phyloP scores from a whole-genome alignment of 2,113 vertebrate genomes.

The Planiliza haematocheilus region DNA sequence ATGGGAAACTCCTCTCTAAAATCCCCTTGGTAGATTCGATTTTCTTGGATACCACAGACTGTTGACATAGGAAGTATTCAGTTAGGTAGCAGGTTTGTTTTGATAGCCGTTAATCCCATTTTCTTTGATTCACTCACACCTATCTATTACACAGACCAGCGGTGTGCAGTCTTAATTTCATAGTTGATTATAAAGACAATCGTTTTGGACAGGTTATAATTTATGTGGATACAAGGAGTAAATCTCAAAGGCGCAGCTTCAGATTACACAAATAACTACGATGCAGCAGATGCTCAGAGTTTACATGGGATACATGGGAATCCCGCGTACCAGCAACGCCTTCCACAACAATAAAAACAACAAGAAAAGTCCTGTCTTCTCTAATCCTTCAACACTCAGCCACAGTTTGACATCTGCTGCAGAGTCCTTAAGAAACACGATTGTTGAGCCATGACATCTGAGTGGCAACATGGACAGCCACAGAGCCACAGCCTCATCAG shows the following conservation, averaged over 20 bases:
- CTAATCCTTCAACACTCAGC: slow-evolving; percentile 12
- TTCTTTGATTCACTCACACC: slow-evolving; percentile 21
- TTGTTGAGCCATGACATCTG: slow-evolving; percentile 49
- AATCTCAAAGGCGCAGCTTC: background rate
- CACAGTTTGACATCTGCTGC: slow-evolving; percentile 38
- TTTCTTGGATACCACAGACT: slow-evolving; percentile 27
- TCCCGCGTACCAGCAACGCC: background rate
- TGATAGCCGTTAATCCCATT: slow-evolving; percentile 24
- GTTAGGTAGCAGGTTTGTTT: slow-evolving; percentile 42
- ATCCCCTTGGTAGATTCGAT: slow-evolving; percentile 55
- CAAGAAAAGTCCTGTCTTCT: slow-evolving; percentile 13
- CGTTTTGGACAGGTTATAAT: background rate
- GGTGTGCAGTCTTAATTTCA: background rate
- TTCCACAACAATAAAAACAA: background rate
- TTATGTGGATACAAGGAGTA: slow-evolving; percentile 7
- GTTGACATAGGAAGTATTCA: slow-evolving; percentile 35
- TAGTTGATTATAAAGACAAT: background rate
- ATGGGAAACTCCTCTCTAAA: slow-evolving; percentile 62
- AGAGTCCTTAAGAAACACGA: slow-evolving; percentile 23
- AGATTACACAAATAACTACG: background rate
- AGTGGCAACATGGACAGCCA: slow-evolving; percentile 48
- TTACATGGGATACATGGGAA: background rate
- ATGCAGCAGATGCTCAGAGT: background rate
- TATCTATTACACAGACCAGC: background rate
- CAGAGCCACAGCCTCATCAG: slow-evolving; percentile 57